A percentile compares a stretch with the other conserved stretches of the same genome.
Evolutionary conservation across 2,888 invertebrate genomes (phyloP).

Genomic region (Athalia circularis): DNA sequence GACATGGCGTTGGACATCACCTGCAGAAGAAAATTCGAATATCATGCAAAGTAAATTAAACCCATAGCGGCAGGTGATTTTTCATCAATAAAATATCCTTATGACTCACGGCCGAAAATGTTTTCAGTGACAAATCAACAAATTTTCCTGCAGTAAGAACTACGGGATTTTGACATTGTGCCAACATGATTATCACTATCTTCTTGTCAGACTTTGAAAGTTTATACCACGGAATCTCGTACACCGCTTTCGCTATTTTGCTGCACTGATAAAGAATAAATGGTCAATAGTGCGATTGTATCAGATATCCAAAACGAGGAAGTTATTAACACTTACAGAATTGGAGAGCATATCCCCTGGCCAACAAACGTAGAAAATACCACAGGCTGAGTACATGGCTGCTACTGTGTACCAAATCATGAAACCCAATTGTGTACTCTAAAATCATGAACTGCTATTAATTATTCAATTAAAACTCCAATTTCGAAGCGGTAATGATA

Average conservation of each 20-base stretch:
- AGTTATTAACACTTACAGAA: constrained; percentile 11
- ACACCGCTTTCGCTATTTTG: constrained; percentile 50
- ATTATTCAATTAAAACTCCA: no score
- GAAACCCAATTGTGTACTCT: constrained; percentile 2
- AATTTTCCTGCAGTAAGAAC: constrained; percentile 60
- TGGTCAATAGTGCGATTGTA: not conserved
- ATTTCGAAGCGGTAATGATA: not conserved
- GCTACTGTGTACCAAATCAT: not conserved
- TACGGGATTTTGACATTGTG: constrained; percentile 55
- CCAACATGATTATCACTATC: constrained; percentile 53
- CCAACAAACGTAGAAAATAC: constrained; percentile 26
- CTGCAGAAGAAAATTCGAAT: constrained; percentile 7
- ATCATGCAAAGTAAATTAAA: not conserved
- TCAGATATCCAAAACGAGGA: not conserved
- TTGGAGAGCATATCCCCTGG: constrained; percentile 6
- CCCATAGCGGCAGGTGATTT: not conserved
- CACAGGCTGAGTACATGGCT: not conserved
- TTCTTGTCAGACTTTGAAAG: constrained; percentile 46
- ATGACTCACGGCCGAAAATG: constrained; percentile 54
- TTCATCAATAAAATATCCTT: not conserved
- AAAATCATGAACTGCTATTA: no score
- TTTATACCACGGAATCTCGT: constrained; percentile 55
- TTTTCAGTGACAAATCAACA: constrained; percentile 57
- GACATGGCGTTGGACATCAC: constrained; percentile 1
- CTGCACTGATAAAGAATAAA: constrained; percentile 50